Conservation (phyloP, 2,797 vertebrate genomes). For the Sciaenops ocellatus region DNA sequence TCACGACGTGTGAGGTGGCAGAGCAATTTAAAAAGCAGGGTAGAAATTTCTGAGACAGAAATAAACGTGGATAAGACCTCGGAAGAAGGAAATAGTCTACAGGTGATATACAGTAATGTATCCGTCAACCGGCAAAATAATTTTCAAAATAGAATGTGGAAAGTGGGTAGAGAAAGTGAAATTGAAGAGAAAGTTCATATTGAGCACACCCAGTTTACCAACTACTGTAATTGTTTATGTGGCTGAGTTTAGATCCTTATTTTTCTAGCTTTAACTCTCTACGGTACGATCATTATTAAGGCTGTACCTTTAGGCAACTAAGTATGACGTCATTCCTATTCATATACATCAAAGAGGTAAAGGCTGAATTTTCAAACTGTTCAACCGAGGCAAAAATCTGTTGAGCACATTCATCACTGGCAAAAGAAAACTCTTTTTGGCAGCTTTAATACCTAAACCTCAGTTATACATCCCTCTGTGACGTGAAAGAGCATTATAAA, state of each 20-base stretch:
- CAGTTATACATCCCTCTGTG: neutral
- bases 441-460: neutral
- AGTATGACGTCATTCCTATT: neutral
- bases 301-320: neutral
- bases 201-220: constrained; percentile 7
- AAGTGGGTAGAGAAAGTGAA: constrained; percentile 15
- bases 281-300: neutral
- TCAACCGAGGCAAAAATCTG: neutral
- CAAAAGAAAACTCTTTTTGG: neutral
- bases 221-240: neutral
- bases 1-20: constrained; percentile 39
- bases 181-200: neutral
- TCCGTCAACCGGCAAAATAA: constrained; percentile 35
- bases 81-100: constrained; percentile 33
- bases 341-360: too few species aligned
- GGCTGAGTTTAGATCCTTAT: neutral
- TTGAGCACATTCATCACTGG: neutral
- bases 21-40: constrained; percentile 51
- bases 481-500: neutral
- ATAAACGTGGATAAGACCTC: constrained; percentile 33
- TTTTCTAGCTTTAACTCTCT: neutral
- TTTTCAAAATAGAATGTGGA: constrained; percentile 30
- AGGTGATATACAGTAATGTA: constrained; percentile 35
- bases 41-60: constrained; percentile 34
- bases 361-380: neutral